Percentiles rank a stretch among this genome's conserved stretches.
Conservation (phyloP, 2,888 invertebrate genomes). For the Melanargia galathea region DNA sequence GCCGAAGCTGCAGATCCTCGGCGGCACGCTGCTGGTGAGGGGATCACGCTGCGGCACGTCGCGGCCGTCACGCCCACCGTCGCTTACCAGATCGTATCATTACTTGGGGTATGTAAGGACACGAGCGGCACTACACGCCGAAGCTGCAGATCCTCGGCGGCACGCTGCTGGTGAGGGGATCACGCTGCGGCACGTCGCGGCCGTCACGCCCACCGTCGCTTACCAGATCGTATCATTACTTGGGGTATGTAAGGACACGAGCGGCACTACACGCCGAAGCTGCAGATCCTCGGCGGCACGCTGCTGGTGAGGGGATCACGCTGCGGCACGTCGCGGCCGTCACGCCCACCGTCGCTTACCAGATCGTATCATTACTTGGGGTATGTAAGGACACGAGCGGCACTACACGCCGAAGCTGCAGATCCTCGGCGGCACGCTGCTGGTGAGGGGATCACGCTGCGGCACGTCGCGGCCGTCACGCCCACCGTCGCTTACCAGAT, state of each 20-base stretch:
- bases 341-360: slow-evolving; percentile 70
- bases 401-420: slow-evolving; percentile 65
- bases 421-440: slow-evolving; percentile 60
- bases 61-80: slow-evolving; percentile 65
- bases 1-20: slow-evolving; percentile 68
- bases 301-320: slow-evolving; percentile 61
- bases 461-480: slow-evolving; percentile 63
- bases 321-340: slow-evolving; percentile 61
- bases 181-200: slow-evolving; percentile 59
- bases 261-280: slow-evolving; percentile 64
- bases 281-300: slow-evolving; percentile 65
- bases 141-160: slow-evolving; percentile 67
- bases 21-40: slow-evolving; percentile 61
- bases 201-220: slow-evolving; percentile 67
- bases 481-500: slow-evolving; percentile 73
- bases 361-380: slow-evolving; percentile 68
- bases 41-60: slow-evolving; percentile 60
- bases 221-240: slow-evolving; percentile 68
- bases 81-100: slow-evolving; percentile 68
- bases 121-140: slow-evolving; percentile 62
- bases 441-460: slow-evolving; percentile 62
- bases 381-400: slow-evolving; percentile 61
- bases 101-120: slow-evolving; percentile 64
- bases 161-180: slow-evolving; percentile 61
- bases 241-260: slow-evolving; percentile 63